Percentiles rank a stretch among this genome's conserved stretches.
These are phyloP conservation scores for Vombatus ursinus DNA, from an alignment of 2,113 vertebrate species.

Conservation along the genomic window DNA sequence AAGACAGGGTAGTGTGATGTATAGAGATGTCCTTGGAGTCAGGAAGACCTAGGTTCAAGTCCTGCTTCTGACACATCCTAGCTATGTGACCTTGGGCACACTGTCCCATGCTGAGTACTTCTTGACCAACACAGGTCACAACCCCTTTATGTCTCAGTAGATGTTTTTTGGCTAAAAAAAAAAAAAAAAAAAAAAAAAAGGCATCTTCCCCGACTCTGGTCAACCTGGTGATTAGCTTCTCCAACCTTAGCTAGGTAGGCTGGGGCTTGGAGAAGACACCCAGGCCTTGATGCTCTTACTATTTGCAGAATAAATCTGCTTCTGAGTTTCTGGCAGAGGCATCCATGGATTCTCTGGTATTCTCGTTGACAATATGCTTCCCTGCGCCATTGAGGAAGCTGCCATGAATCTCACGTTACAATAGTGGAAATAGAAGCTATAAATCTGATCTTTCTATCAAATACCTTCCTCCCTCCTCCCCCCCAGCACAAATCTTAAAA, in stretches of 20 bases:
- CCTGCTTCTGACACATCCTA: no score
- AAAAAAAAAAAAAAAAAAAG: no score
- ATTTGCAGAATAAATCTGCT: background rate
- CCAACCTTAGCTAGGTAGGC: background rate
- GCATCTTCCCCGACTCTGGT: background rate
- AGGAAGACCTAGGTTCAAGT: no score
- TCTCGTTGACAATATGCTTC: constrained; percentile 1
- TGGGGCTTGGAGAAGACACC: background rate
- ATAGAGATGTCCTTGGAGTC: no score
- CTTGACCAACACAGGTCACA: background rate
- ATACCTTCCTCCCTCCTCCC: background rate
- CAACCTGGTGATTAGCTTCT: background rate
- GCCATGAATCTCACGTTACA: background rate
- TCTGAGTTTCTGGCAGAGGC: background rate
- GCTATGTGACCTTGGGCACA: no score
- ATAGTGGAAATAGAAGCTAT: constrained; percentile 8
- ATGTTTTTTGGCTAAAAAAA: no score
- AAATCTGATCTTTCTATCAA: constrained; percentile 7
- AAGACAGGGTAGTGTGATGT: no score
- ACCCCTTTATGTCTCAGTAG: background rate
- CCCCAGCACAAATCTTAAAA: no score
- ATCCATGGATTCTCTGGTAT: background rate
- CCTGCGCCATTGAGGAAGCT: background rate
- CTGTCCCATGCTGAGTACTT: background rate
- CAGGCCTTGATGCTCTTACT: background rate